Evolutionary conservation across 2,888 invertebrate species (phyloP).

Genomic region (Suillia variegata): DNA sequence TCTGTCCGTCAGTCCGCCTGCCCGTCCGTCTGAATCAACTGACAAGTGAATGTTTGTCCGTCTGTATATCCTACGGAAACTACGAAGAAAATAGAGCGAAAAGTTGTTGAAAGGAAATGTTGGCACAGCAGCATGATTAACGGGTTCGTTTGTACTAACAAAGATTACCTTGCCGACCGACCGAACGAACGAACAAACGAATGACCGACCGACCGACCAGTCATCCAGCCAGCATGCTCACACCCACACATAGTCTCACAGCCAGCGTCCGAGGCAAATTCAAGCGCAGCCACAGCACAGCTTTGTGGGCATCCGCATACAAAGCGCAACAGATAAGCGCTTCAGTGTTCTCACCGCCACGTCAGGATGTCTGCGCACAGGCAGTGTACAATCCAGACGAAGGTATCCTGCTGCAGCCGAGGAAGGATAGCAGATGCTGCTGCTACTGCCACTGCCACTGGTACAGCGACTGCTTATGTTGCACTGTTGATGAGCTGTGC

Average conservation of each 20-base stretch:
- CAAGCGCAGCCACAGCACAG: neutral
- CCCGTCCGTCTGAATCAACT: neutral
- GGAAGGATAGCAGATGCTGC: too few species aligned
- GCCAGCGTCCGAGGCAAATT: neutral
- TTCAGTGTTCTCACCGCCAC: too few species aligned
- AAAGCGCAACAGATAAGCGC: constrained; percentile 19
- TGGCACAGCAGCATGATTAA: constrained; percentile 21
- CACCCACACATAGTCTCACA: neutral
- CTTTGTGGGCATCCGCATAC: constrained; percentile 10
- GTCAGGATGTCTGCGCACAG: neutral
- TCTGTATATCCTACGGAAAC: too few species aligned
- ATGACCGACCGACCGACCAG: too few species aligned
- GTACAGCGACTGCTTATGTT: neutral
- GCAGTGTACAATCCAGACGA: too few species aligned
- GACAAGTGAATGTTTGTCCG: neutral
- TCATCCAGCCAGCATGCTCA: neutral
- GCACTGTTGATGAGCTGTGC: constrained; percentile 7
- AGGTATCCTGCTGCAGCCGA: too few species aligned
- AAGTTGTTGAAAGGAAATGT: constrained; percentile 15
- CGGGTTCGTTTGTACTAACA: constrained; percentile 21
- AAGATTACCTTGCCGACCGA: too few species aligned
- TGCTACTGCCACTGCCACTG: too few species aligned
- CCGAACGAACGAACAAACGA: too few species aligned
- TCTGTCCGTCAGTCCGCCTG: too few species aligned
- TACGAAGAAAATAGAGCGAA: neutral